Conservation (phyloP, 64 coral and sea anemone species). For the Astreopora myriophthalma region DNA sequence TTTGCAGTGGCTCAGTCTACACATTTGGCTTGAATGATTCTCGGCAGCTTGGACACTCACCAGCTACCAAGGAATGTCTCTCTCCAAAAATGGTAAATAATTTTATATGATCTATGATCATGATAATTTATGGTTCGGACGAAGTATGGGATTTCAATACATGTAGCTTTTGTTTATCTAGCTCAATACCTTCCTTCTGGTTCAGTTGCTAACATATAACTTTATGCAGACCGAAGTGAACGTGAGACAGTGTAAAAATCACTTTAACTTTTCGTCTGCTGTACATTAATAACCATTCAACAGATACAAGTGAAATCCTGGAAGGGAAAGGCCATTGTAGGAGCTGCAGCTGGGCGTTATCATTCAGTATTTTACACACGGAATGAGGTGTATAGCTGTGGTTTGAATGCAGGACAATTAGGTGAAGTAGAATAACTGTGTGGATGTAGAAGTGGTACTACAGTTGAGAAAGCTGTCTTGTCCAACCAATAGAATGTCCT, state of each 20-base stretch:
- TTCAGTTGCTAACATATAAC: too few relatives aligned
- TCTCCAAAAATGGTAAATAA: constrained; percentile 74
- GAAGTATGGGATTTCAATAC: too few relatives aligned
- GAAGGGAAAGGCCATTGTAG: constrained; percentile 76
- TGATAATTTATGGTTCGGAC: too few relatives aligned
- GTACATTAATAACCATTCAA: not conserved
- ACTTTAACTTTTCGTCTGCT: not conserved
- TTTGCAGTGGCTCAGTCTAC: constrained; percentile 81
- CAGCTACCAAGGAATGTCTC: constrained; percentile 65
- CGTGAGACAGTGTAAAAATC: too few relatives aligned
- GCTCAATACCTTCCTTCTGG: too few relatives aligned
- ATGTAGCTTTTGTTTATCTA: too few relatives aligned
- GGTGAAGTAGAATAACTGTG: constrained; percentile 9
- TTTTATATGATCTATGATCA: not conserved
- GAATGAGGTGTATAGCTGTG: constrained; percentile 87
- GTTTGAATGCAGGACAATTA: constrained; percentile 91
- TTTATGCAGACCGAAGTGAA: too few relatives aligned
- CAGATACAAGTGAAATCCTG: constrained; percentile 76
- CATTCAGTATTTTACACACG: constrained; percentile 83
- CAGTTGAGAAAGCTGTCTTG: too few relatives aligned
- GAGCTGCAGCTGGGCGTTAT: constrained; percentile 86
- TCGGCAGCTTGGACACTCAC: constrained; percentile 86
- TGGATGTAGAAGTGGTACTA: too few relatives aligned
- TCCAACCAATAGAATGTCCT: too few relatives aligned
- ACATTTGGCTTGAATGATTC: constrained; percentile 91